Evolutionary conservation across 2,797 vertebrate species (phyloP), one percentile per base, ranked within the genome.

Genomic region (Gadopsis bispinosus): DNA sequence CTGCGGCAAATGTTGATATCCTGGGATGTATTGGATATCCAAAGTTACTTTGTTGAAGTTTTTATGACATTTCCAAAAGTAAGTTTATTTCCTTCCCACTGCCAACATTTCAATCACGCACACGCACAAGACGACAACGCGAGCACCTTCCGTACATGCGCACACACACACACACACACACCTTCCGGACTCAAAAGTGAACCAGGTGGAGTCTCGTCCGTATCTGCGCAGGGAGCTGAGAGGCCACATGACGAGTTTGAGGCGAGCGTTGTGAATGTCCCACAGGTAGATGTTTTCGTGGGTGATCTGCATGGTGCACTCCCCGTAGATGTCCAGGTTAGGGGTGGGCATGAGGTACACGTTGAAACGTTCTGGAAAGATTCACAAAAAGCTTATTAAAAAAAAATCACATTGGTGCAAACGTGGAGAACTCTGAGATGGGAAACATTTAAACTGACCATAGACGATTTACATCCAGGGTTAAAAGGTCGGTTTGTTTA

Each of bases 281-380:
- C 98, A 99, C 88, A 99, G 97, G 95, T 99, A 98, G 93, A 99
- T 99, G 94, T 99, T 99, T 93, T 99, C 98, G 47, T 99, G 98
- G 14, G 98, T 99, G 92, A 99, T 99, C 94, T 99, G 98, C 98
- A 99, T 99, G 83, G 98, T 99, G 95, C 98, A 99, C 94, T 99
- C 98, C 20, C 98, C 98, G 22, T 99, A 99, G 94, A 99, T 99
- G 93, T 99, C 98, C 96, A 99, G 95, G 94, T 99, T 99, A 16
- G 98, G 98, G 12, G 98, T 99, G 81, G 98, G 98, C 98, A 99
- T 99, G 69, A 99, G 95, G 88, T 99, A 99, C 51, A 99, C 98
- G 55, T 99, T 98, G 96, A 99, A 99, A 55, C 98, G 96, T 79
- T 99, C 98, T 99, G 94, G 37, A 91, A 87, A 73, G 71, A 83